Percentiles rank a stretch among this genome's conserved stretches.
phyloP scores from a whole-genome alignment of 2,888 invertebrate genomes.

The Phytoseiulus persimilis region DNA sequence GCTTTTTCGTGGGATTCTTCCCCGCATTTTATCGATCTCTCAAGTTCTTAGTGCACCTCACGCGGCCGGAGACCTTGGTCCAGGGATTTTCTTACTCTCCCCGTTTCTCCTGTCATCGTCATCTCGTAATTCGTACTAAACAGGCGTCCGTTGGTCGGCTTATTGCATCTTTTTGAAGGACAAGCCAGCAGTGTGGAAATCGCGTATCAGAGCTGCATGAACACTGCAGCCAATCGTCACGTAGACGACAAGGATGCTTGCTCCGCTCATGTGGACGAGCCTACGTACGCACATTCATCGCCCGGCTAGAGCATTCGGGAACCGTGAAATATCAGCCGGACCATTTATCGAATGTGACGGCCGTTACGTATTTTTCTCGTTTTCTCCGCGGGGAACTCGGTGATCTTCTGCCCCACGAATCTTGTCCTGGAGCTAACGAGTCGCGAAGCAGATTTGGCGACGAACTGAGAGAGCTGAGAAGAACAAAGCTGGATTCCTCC shows the following conservation, averaged over 20 bases:
- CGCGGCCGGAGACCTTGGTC: not conserved
- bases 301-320: not conserved
- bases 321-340: not conserved
- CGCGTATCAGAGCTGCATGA: not conserved
- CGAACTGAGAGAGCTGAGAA: too few species aligned
- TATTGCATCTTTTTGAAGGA: not conserved
- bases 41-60: not conserved
- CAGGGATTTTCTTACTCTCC: not conserved
- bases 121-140: not conserved
- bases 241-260: not conserved
- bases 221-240: not conserved
- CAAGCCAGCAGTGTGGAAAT: not conserved
- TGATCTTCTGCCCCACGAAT: not conserved
- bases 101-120: not conserved
- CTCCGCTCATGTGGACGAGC: not conserved
- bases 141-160: not conserved
- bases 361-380: not conserved
- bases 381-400: not conserved
- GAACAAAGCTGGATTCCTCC: too few species aligned
- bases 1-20: not conserved
- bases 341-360: not conserved
- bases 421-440: too few species aligned
- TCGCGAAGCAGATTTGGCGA: too few species aligned
- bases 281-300: not conserved
- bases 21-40: not conserved